Base-by-base conservation (phyloP, 2,113 vertebrate species). In the Sturnus vulgaris region DNA sequence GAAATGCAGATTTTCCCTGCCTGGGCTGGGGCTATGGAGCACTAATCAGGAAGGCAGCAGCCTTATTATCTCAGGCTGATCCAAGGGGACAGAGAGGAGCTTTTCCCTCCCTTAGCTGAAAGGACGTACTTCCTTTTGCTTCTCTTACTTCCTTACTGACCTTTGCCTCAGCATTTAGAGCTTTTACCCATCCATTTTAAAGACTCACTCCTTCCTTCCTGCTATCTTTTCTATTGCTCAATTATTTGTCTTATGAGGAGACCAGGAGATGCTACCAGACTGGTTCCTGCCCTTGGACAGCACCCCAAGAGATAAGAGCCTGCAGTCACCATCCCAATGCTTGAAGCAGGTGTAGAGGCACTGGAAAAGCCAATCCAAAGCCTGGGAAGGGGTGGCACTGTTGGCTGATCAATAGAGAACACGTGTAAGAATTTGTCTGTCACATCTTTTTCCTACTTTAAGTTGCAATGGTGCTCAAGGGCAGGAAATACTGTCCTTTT, bases 1-100 rank as follows among this genome's bases (percentile, higher is more conserved):
- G 93, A 97, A 96, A 96, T 97, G 96, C 89, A 97, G 92, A 96
- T 95, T 95, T 93, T 73, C 55, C 47, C 68, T 93, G 86, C 39
- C 81, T 87, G 57, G 82, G 82, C 53, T 90, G 78, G 85, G 89
- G 89, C 90, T 77, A 81, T 75, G 83, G 81, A 90, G 66, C 79
- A 90, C 86, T 95, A 92, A 94, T 94, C 90, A 96, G 96, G 91
- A 95, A 95, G 81, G 90, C 82, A 92, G 90, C 46, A 66, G 75
- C 68, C 81, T 91, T 92, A 95, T 94, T 94, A 91, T 91, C 93
- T 93, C 71, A 78, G 50, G 44, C 65, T 93, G 69, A 72, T 95
- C 88, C 84, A 94, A 95, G 61, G 90, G 79, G 86, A 95, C 5
- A 3, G 81, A 91, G 77, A 94, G 65, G 79, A 96, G 82, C 16